Evolutionary conservation across 2,888 invertebrate genomes (phyloP), one percentile per base, ranked within the genome.

Genomic region (Thecophora atra): DNA sequence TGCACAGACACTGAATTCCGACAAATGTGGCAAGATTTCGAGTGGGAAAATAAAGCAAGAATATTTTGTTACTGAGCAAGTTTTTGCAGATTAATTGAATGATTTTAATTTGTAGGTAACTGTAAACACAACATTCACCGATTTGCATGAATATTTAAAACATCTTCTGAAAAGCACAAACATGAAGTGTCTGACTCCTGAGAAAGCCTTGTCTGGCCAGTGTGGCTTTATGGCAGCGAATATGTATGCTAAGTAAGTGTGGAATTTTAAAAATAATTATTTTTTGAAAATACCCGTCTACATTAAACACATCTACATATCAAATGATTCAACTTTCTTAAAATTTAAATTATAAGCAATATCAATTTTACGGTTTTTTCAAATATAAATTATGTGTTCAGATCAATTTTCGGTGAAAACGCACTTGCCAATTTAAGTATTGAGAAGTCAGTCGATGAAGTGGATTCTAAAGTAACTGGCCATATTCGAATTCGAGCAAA

Each of bases 161-260:
- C 97, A 98, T 83, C 89, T 99, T 68, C 89, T 99, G 72, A 92
- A 93, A 77, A 95, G 96, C 79, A 99, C 99, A 74, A 99, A 99
- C 86, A 99, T 99, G 99, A 97, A 97, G 84, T 98, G 99, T 84
- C 90, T 99, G 72, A 99, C 99, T 2, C 98, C 99, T 0, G 97
- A 98, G 82, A 97, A 97, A 89, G 97, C 97, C 0, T 88, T 99
- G 71, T 94, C 95, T 0, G 99, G 99, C 0, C 97, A 99, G 80
- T 99, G 99, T 87, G 99, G 99, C 7, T 99, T 99, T 88, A 96
- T 99, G 96, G 99, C 99, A 7, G 99, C 99, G 60, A 99, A 99
- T 86, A 92, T 99, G 90, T 99, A 99, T 88, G 99, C 99, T 60
- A 94, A 83, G 86, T 87, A 78, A 75, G 81, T 37, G n/a, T n/a